Evolutionary conservation across 2,113 vertebrate species (phyloP).

Genomic region (Phalacrocorax aristotelis): DNA sequence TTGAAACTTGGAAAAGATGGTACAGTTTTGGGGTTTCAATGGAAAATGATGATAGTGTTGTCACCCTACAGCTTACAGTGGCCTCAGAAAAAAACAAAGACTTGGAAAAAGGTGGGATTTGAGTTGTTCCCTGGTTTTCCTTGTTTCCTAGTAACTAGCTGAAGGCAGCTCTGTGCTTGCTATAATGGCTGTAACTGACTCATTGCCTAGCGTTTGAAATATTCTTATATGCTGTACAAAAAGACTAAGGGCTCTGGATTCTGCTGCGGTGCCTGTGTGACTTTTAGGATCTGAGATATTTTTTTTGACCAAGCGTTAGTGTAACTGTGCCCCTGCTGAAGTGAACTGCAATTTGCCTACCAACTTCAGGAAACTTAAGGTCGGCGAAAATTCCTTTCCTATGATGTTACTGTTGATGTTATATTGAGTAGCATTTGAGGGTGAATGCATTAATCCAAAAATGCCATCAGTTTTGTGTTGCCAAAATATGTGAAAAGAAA

Average conservation of each 20-base stretch:
- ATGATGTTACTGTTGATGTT: background rate
- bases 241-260: background rate
- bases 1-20: background rate
- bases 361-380: background rate
- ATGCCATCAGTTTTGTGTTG: background rate
- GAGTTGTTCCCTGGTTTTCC: background rate
- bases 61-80: background rate
- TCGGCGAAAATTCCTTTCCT: background rate
- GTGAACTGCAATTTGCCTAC: background rate
- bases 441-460: background rate
- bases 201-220: background rate
- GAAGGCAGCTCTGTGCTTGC: background rate
- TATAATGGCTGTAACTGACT: background rate
- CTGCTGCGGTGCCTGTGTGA: background rate
- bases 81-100: background rate
- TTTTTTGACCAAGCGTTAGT: background rate
- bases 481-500: background rate
- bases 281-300: background rate
- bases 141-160: background rate
- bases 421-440: background rate
- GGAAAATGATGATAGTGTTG: background rate
- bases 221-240: background rate
- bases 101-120: background rate
- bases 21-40: background rate
- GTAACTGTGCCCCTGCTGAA: background rate